Evolutionary conservation across 1,140 invertebrate species (phyloP).

Genomic region (Leptestheria dahalacensis): DNA sequence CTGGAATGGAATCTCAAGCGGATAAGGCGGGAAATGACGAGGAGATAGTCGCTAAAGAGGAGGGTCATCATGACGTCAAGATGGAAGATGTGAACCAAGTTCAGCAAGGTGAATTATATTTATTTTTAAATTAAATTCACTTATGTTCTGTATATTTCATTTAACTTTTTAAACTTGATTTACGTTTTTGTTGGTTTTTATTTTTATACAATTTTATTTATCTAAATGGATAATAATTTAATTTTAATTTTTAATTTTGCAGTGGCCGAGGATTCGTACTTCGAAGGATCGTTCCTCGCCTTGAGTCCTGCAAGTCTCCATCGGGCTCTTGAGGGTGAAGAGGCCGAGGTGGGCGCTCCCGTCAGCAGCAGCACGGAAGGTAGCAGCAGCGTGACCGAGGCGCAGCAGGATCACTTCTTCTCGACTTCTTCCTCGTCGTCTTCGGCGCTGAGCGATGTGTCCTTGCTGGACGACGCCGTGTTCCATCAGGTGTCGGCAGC

Average conservation of each 20-base stretch:
- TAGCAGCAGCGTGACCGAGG: no score
- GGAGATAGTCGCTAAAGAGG: no score
- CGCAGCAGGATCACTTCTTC: background rate
- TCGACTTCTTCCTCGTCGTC: conserved; percentile 3
- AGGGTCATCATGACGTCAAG: no score
- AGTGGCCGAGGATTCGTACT: background rate
- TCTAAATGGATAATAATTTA: no score
- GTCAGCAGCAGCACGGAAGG: no score
- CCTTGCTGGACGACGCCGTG: conserved; percentile 6
- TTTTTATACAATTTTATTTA: no score
- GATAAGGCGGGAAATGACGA: background rate
- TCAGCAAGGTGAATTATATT: no score
- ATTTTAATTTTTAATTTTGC: no score
- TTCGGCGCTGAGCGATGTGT: background rate
- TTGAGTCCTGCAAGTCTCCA: conserved; percentile 4
- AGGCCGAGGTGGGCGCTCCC: background rate
- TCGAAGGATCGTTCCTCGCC: background rate
- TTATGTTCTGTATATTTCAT: no score
- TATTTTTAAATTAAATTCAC: no score
- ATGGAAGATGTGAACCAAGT: background rate
- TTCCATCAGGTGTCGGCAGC: conserved; percentile 9
- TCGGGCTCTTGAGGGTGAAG: conserved; percentile 3
- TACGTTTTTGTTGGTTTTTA: no score
- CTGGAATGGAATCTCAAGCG: background rate
- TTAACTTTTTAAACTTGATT: no score